phyloP scores from a whole-genome alignment of 2,888 invertebrate species.

The Caenorhabditis plicata region DNA sequence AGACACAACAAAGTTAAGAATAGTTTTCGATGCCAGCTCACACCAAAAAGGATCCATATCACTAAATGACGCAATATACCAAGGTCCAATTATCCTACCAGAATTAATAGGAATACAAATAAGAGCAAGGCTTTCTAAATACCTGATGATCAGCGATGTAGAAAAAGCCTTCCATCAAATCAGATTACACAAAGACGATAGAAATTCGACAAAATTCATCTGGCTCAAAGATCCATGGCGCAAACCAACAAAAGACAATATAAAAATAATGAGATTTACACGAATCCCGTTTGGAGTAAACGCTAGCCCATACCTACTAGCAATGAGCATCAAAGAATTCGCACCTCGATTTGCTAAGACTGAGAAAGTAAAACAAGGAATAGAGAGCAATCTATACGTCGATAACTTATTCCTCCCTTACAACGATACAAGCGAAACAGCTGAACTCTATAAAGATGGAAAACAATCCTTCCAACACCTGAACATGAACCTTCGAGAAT shows the following conservation, averaged over 20 bases:
- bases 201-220: conserved; percentile 35
- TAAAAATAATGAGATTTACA: conserved; percentile 26
- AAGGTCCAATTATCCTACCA: conserved; percentile 24
- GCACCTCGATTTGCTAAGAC: not conserved
- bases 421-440: not conserved
- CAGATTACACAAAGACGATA: conserved; percentile 13
- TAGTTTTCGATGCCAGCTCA: conserved; percentile 32
- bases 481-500: conserved; percentile 1
- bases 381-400: conserved; percentile 2
- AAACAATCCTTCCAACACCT: not conserved
- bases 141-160: conserved; percentile 32
- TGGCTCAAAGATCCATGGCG: conserved; percentile 30
- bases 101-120: conserved; percentile 18
- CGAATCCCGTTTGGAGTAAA: conserved; percentile 41
- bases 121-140: conserved; percentile 4
- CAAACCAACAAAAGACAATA: conserved; percentile 20
- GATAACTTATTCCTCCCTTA: not conserved
- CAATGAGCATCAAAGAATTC: conserved; percentile 11
- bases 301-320: conserved; percentile 31
- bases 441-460: not conserved
- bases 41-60: conserved; percentile 7
- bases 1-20: conserved; percentile 16
- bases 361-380: not conserved
- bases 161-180: conserved; percentile 50
- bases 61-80: conserved; percentile 31